phyloP scores from a whole-genome alignment of 2,113 vertebrate species.

The Chlorodrepanis virens region DNA sequence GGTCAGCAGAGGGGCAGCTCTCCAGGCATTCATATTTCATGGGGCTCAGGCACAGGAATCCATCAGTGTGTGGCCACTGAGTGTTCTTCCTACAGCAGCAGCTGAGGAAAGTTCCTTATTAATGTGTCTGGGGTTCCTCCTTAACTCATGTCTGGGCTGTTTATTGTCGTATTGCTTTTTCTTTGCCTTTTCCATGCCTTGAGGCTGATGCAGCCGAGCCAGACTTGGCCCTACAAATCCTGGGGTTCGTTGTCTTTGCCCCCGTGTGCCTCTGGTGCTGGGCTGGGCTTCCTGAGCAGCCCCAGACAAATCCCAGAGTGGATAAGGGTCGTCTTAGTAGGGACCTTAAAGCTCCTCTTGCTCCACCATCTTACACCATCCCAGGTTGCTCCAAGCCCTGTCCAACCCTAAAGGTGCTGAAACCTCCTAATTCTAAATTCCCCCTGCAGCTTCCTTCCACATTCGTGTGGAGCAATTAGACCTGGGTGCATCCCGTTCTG shows the following conservation, averaged over 20 bases:
- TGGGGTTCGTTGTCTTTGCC: accelerated
- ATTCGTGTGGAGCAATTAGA: background rate
- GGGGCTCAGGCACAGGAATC: background rate
- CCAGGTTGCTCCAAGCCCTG: background rate
- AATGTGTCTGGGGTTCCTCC: background rate
- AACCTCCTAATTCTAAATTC: background rate
- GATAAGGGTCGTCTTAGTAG: background rate
- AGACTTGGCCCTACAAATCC: background rate
- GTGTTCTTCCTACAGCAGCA: background rate
- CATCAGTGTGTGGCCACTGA: background rate
- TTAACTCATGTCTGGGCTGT: background rate
- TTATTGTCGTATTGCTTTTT: background rate
- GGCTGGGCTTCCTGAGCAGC: background rate
- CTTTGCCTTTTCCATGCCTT: background rate
- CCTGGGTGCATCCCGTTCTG: too few species aligned
- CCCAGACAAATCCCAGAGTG: background rate
- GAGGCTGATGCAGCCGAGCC: background rate
- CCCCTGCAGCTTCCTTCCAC: background rate
- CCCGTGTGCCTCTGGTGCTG: background rate
- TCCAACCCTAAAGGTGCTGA: too few species aligned
- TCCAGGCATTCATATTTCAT: background rate
- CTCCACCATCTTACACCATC: background rate
- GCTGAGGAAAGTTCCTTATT: background rate
- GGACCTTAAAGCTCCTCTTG: background rate
- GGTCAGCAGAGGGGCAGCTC: background rate